A percentile compares a stretch with the other conserved stretches of the same genome.
Conservation (phyloP, 2,888 invertebrate species). For the Nipponacmea schrenckii region DNA sequence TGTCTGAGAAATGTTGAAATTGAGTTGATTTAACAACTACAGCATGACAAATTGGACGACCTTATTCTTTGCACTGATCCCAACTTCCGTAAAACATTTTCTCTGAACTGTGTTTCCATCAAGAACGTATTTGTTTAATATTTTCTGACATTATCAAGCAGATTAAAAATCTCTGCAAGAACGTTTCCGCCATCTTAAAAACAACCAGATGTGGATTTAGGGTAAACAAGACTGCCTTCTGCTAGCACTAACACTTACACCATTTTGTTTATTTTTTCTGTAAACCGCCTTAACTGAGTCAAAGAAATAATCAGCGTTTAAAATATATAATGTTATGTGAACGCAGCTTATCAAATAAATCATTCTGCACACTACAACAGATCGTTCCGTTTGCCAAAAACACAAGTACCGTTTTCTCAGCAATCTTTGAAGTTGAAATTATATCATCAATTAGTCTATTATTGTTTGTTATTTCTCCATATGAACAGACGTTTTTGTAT, state of each 20-base stretch:
- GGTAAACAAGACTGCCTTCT: neutral
- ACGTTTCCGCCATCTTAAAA: too few species aligned
- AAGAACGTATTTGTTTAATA: neutral
- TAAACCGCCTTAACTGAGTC: neutral
- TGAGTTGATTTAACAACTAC: too few species aligned
- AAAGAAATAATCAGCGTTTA: neutral
- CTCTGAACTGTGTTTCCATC: neutral
- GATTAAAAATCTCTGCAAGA: neutral
- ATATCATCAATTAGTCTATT: too few species aligned
- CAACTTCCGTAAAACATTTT: neutral
- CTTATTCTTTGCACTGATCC: neutral
- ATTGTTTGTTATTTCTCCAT: too few species aligned
- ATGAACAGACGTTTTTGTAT: too few species aligned
- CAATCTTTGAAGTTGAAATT: too few species aligned
- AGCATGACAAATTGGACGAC: too few species aligned
- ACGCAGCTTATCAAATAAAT: conserved; percentile 1
- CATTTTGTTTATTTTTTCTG: conserved; percentile 1
- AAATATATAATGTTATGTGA: conserved; percentile 5
- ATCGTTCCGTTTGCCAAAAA: too few species aligned
- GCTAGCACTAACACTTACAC: neutral
- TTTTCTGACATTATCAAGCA: neutral
- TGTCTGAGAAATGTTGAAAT: too few species aligned
- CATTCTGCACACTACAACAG: too few species aligned
- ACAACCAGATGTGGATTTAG: too few species aligned
- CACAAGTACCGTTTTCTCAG: too few species aligned